Evolutionary conservation across 2,113 vertebrate species (phyloP).

Genomic region (Barbus barbus): DNA sequence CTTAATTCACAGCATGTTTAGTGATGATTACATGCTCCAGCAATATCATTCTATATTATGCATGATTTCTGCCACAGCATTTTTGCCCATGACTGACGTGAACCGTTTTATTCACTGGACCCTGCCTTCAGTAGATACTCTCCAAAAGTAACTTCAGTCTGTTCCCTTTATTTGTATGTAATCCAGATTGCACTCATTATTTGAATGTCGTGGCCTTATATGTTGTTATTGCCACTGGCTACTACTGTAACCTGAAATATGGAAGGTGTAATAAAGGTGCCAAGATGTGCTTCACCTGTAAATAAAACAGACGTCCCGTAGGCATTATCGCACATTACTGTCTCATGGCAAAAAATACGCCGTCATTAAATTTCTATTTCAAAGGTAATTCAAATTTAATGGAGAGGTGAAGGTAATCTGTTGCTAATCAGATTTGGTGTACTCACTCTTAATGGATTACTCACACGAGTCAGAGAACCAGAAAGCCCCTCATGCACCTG

Average conservation of each 20-base stretch:
- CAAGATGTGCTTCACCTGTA: constrained; percentile 10
- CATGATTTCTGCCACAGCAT: neutral
- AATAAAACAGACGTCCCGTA: neutral
- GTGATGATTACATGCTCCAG: too few species aligned
- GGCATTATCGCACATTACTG: constrained; percentile 8
- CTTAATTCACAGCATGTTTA: too few species aligned
- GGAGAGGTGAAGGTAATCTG: constrained; percentile 11
- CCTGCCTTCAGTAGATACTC: neutral
- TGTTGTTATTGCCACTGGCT: constrained; percentile 14
- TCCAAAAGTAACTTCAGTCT: neutral
- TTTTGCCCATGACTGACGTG: neutral
- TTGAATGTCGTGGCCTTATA: neutral
- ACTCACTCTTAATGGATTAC: neutral
- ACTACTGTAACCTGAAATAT: neutral
- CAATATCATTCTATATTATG: too few species aligned
- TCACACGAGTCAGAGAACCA: neutral
- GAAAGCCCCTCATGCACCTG: neutral
- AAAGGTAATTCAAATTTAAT: constrained; percentile 3
- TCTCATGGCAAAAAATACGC: neutral
- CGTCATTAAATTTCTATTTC: constrained; percentile 12
- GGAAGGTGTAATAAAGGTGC: constrained; percentile 17
- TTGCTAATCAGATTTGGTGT: constrained; percentile 29
- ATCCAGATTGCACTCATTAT: neutral
- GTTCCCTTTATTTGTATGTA: neutral
- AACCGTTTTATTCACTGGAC: neutral